A percentile compares a stretch with the other conserved stretches of the same genome.
These are phyloP conservation scores for Aspidoscelis tigris DNA, from an alignment of 2,113 vertebrate species.

Conservation along the genomic window DNA sequence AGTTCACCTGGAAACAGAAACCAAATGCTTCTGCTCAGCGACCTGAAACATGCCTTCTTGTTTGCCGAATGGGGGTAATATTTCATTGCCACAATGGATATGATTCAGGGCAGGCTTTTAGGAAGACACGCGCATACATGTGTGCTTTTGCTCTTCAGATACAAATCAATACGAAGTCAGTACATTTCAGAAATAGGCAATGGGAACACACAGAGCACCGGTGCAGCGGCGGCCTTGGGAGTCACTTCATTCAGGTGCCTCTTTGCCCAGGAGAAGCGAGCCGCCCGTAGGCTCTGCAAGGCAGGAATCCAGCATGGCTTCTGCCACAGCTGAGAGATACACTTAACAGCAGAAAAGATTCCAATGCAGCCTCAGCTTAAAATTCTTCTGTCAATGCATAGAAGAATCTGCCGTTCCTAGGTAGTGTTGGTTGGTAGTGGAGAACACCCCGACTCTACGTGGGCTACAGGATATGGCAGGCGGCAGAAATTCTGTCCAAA, in stretches of 20 bases:
- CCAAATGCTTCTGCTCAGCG: constrained; percentile 78
- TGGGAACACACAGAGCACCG: not conserved
- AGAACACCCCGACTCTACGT: no score
- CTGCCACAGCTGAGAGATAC: no score
- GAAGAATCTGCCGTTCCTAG: no score
- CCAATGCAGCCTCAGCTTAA: not conserved
- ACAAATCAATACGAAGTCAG: constrained; percentile 80
- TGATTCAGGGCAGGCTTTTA: constrained; percentile 53
- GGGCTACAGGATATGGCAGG: not conserved
- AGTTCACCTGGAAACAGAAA: constrained; percentile 80
- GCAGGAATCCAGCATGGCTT: constrained; percentile 3
- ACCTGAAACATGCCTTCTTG: constrained; percentile 83
- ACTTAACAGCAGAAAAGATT: accelerated
- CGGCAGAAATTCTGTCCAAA: not conserved
- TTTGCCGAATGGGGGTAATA: constrained; percentile 75
- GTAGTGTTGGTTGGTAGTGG: not conserved
- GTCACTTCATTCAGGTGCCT: constrained; percentile 17
- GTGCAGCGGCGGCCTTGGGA: constrained; percentile 50
- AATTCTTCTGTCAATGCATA: not conserved
- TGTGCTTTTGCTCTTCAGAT: constrained; percentile 70
- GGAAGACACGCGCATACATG: constrained; percentile 27
- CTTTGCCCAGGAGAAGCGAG: constrained; percentile 43
- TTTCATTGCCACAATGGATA: constrained; percentile 84
- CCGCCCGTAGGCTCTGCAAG: constrained; percentile 48
- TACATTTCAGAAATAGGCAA: constrained; percentile 66